Percentiles rank a stretch among this genome's conserved stretches.
These are phyloP conservation scores for Nanorana parkeri DNA, from an alignment of 2,113 vertebrate species.

Conservation along the genomic window DNA sequence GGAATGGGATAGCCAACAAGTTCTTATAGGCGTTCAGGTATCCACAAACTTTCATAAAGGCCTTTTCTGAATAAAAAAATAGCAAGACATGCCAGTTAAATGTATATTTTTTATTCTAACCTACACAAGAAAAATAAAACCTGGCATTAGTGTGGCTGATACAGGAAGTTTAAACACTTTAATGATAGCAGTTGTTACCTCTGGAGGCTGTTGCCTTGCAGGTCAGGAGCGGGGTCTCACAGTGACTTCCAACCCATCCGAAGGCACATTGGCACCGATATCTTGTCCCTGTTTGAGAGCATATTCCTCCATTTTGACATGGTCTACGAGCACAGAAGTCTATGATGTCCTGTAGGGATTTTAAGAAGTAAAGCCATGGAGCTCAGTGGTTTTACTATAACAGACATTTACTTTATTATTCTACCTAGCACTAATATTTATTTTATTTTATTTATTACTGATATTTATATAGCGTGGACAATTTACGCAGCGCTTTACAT, in stretches of 20 bases:
- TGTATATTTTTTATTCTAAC: too few species aligned
- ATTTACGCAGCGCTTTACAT: too few species aligned
- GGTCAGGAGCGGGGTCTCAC: conserved; percentile 57
- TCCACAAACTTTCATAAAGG: too few species aligned
- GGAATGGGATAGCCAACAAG: too few species aligned
- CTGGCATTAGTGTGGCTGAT: neutral
- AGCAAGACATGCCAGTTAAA: too few species aligned
- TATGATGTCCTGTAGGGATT: conserved; percentile 53
- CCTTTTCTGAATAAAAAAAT: too few species aligned
- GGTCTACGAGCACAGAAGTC: conserved; percentile 64
- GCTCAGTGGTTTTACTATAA: neutral
- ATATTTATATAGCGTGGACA: too few species aligned
- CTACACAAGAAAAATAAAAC: too few species aligned
- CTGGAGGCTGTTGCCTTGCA: conserved; percentile 61
- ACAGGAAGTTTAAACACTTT: neutral
- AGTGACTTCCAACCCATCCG: conserved; percentile 66
- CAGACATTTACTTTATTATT: neutral
- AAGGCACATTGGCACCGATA: conserved; percentile 65
- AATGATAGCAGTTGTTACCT: conserved; percentile 54
- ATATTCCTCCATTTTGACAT: conserved; percentile 62
- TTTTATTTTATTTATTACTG: too few species aligned
- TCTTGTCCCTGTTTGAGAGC: conserved; percentile 59
- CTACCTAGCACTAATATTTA: too few species aligned
- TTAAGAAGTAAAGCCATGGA: neutral
- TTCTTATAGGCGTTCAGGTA: too few species aligned